Evolutionary conservation across 1,140 invertebrate genomes (phyloP), one percentile per base, ranked within the genome.

Genomic region (Neodiprion virginianus): DNA sequence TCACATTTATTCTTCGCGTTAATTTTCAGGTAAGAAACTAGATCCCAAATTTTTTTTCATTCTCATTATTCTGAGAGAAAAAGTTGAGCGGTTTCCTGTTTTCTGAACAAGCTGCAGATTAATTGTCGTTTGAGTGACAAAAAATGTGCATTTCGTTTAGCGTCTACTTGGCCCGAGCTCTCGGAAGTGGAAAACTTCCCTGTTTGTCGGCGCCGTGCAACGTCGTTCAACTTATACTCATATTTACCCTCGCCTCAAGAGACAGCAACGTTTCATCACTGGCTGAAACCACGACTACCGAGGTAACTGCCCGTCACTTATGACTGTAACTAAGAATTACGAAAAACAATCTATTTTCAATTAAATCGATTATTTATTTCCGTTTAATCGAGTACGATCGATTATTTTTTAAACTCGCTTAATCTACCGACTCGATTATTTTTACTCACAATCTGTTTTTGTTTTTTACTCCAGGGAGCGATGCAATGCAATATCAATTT

Each of bases 161-260:
- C 70, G 82, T 82, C 79, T 86, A 85, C 73, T 70, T 88, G 65
- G 48, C 85, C 7, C 78, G 82, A 28, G 83, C 85, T 8, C 72
- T 85, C 70, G 71, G 28, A 73, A 84, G 73, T 65, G 76, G 81
- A 71, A 77, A 77, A 49, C 72, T 84, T 65, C 85, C 86, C 1
- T 83, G 80, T 70, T 74, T 82, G 14, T 83, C 86, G 0, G 77
- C 85, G 71, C 87, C 88, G 14, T 88, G 88, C 77, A 87, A 86
- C 71, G 48, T 89, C 1, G 77, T 80, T 3, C 80, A 83, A 73
- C 69, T 83, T 5, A 72, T 84, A 11, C 73, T 88, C n/a, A 78
- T 89, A 47, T 75, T 81, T 12, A 77, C 79, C 40, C 73, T 88
- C 28, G 79, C 68, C n/a, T 61, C 53, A 61, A 61, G 53, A 61